Base-by-base conservation (phyloP, 2,797 vertebrate species). In the Coilia nasus region DNA sequence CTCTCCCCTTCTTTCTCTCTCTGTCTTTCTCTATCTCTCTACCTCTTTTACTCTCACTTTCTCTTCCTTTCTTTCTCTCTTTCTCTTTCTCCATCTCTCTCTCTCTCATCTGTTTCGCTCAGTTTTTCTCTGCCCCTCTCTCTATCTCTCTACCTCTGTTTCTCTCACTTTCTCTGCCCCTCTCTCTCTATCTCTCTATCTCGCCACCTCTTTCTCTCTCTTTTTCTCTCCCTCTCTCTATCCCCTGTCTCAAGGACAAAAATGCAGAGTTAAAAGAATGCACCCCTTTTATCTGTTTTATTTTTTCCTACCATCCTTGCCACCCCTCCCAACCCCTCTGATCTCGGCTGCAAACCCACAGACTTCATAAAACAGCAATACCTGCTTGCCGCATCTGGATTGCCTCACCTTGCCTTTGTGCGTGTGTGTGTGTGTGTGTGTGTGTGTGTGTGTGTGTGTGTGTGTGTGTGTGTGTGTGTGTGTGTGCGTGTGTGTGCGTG, bases 51-150 rank as follows among this genome's bases (percentile, higher is more conserved):
- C 17, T 64, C 14, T 35, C 81, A 14, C 10, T 31, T 44, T 83
- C 64, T 83, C n/a, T 12, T 59, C 28, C 81, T n/a, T 62, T 84
- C 44, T 62, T 47, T 25, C 25, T 5, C 54, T n/a, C 67, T 44
- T 44, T 41, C 64, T n/a, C n/a, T n/a, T n/a, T n/a, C n/a, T 25
- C 9, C 75, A 47, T 47, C n/a, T n/a, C n/a, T n/a, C 83, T 47
- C 83, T 81, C 35, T 41, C 80, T 82, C 81, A n/a, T 31, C 81
- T 56, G 25, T 67, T 28, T 83, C 62, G 25, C 47, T 84, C 25
- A n/a, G n/a, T n/a, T n/a, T n/a, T n/a, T n/a, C n/a, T n/a, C n/a
- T n/a, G n/a, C n/a, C n/a, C n/a, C n/a, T 47, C 46, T 10, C 7
- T 54, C 50, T 54, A 10, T 54, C 50, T 14, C 14, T 7, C 50